Percentiles rank a stretch among this genome's conserved stretches.
Evolutionary conservation across 2,888 invertebrate species (phyloP).

Genomic region (Ceramica pisi): DNA sequence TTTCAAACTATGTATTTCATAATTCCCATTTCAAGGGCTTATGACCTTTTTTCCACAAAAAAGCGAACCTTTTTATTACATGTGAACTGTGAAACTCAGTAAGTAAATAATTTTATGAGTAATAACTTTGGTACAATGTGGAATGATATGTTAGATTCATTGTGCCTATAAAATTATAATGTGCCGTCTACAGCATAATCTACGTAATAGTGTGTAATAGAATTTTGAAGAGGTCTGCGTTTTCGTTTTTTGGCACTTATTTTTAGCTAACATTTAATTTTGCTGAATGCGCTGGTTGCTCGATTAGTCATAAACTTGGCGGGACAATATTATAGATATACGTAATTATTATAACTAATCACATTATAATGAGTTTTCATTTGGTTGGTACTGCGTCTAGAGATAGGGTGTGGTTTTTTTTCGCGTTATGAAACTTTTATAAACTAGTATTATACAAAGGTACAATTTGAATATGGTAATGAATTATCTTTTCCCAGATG

Average conservation of each 20-base stretch:
- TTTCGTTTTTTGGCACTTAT: background rate
- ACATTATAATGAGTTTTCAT: no score
- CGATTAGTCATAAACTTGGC: background rate
- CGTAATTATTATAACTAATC: background rate
- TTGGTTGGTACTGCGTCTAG: no score
- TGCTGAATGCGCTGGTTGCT: background rate
- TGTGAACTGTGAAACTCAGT: conserved; percentile 25
- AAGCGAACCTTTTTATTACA: conserved; percentile 12
- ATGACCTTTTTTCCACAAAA: background rate
- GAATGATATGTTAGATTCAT: conserved; percentile 41
- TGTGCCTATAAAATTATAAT: conserved; percentile 44
- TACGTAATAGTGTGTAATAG: conserved; percentile 4
- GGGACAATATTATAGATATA: background rate
- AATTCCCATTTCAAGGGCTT: conserved; percentile 1
- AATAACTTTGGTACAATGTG: conserved; percentile 47
- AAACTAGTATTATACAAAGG: no score
- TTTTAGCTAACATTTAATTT: conserved; percentile 5
- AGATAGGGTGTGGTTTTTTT: no score
- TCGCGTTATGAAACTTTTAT: no score
- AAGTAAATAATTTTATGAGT: conserved; percentile 47
- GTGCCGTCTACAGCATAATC: conserved; percentile 9
- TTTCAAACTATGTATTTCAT: conserved; percentile 15
- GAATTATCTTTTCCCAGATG: no score
- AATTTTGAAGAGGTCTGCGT: conserved; percentile 7
- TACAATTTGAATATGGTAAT: no score